Conservation (phyloP, 1,140 invertebrate genomes). For the Megalopta genalis region DNA sequence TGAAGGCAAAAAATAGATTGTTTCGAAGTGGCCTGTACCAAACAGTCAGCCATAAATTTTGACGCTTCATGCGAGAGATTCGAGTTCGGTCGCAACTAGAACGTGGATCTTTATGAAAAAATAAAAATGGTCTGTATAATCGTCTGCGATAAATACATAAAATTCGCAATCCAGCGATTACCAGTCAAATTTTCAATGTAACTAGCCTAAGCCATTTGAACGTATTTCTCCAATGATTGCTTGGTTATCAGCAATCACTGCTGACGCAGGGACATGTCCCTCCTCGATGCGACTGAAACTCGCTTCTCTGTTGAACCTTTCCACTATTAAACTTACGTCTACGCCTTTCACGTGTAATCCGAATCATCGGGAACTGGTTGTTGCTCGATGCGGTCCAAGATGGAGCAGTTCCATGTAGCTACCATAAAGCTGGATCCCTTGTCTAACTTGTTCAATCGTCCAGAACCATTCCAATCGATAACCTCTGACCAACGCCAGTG, state of each 20-base stretch:
- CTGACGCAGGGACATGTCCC: conserved; percentile 30
- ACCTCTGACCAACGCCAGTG: neutral
- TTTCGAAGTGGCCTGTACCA: no score
- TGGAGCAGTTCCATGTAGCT: neutral
- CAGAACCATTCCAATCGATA: neutral
- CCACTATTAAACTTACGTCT: conserved; percentile 38
- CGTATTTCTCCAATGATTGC: neutral
- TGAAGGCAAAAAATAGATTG: no score
- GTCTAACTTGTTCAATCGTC: neutral
- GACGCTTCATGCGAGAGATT: no score
- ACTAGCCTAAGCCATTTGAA: no score
- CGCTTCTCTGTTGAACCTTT: conserved; percentile 32
- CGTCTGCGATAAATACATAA: no score
- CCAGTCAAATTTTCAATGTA: neutral
- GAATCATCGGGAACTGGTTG: conserved; percentile 9
- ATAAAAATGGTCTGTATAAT: no score
- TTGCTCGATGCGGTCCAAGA: conserved; percentile 26
- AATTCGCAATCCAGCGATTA: no score
- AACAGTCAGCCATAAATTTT: no score
- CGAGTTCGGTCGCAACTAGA: no score
- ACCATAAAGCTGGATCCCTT: neutral
- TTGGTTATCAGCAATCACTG: neutral
- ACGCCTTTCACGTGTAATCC: conserved; percentile 61
- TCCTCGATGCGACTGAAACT: neutral
- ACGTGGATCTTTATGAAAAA: no score